Evolutionary conservation across 2,888 invertebrate genomes (phyloP), one percentile per base, ranked within the genome.

Genomic region (Pseudococcus longispinus): DNA sequence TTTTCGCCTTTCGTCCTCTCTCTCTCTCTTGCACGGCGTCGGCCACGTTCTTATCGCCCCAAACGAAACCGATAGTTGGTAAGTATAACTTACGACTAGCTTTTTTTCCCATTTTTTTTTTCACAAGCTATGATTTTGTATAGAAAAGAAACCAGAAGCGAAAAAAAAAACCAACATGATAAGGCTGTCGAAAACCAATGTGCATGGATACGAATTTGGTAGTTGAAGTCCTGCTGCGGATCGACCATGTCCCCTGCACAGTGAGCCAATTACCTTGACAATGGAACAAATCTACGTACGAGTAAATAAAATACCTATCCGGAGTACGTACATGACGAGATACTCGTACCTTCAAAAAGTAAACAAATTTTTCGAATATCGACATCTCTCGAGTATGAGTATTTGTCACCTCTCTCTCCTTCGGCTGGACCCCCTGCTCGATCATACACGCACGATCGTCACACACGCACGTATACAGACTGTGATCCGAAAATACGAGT

Each of bases 291-390:
- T 18, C 18, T 37, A 32, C 74, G 74, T 74, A 74, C n/a, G n/a
- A 74, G 32, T 18, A 32, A 74, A 32, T 74, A 60, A 11, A 0
- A 0, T n/a, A 23, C 18, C 11, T 29, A 1, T 1, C 70, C 0
- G 8, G 37, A 37, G 37, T 8, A 55, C 2, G 15, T 3, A 4
- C 6, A 70, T 29, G 32, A 18, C 74, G 32, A 32, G 32, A 74
- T n/a, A n/a, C n/a, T n/a, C n/a, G n/a, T 32, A 18, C 42, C 42
- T 80, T 9, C 32, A n/a, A 42, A n/a, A 42, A 9, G n/a, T 8
- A 13, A 15, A 80, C 20, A 42, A 26, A 80, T 80, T 80, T 80
- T 80, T 80, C 42, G 15, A 80, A 80, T 80, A 80, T 80, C 42
- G 60, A 60, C 23, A 60, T 23, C 60, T 37, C 0, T 9, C 37